Evolutionary conservation across 2,888 invertebrate species (phyloP).

Genomic region (Palloptera scutellata): DNA sequence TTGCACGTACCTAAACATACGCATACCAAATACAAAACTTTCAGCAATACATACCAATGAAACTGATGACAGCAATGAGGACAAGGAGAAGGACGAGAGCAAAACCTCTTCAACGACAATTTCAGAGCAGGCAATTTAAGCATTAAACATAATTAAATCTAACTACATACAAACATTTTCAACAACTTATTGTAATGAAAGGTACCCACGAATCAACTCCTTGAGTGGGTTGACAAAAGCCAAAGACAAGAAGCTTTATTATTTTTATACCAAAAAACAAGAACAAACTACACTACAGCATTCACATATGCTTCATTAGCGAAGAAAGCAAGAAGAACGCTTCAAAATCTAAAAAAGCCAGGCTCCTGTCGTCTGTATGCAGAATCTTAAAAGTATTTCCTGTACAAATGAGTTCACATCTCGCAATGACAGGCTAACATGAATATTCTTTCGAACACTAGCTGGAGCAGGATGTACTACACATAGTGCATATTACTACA

Average conservation of each 20-base stretch:
- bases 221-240: neutral
- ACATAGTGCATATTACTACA: too few relatives aligned
- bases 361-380: neutral
- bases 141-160: slow-evolving; percentile 28
- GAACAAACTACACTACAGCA: neutral
- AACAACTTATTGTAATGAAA: slow-evolving; percentile 4
- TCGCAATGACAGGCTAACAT: slow-evolving; percentile 42
- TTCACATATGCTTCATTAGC: neutral
- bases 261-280: neutral
- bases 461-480: too few relatives aligned
- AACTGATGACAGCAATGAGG: slow-evolving; percentile 3
- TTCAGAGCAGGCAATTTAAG: slow-evolving; percentile 10
- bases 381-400: slow-evolving; percentile 42
- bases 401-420: slow-evolving; percentile 49
- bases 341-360: neutral
- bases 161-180: slow-evolving; percentile 13
- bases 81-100: neutral
- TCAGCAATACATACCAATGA: slow-evolving; percentile 28
- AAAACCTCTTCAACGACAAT: slow-evolving; percentile 2
- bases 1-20: slow-evolving; percentile 38
- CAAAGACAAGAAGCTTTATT: neutral
- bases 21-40: slow-evolving; percentile 41
- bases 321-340: neutral
- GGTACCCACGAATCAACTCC: neutral
- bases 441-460: slow-evolving; percentile 15